Base-by-base conservation (phyloP, 2,797 vertebrate species). In the Aulostomus chinensis region DNA sequence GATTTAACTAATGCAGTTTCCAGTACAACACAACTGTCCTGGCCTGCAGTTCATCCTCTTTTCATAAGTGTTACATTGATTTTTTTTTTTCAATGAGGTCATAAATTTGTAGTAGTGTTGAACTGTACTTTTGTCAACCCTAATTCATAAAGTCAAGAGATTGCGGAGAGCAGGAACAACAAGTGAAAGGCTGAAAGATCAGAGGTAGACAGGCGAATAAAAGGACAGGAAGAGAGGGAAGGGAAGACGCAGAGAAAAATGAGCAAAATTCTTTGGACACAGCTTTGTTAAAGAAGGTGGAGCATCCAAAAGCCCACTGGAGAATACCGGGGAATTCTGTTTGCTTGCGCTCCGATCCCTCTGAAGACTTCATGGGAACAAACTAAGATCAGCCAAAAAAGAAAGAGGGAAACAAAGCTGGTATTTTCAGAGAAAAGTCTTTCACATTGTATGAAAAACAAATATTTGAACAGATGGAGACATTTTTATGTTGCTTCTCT, bases 381-480 rank as follows among this genome's bases (percentile, higher is more conserved):
- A 50, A 68, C 60, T 61, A 68, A 57, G 73, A 71, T 52, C 61
- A 9, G 10, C 30, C 25, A 18, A 45, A 50, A 25, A 49, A 46
- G 64, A 56, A 33, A 40, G 33, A 24, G 22, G 51, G 43, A 33
- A 40, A 66, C 58, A 54, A 76, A 78, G 65, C 28, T 29, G 66
- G 74, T 64, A 79, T 83, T 63, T 80, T 60, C 61, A 24, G 70
- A 54, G 74, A 72, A 73, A 83, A 74, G 61, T 76, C 68, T 81
- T 88, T 81, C 70, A 47, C 61, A 58, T 64, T 61, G 71, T 85
- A 83, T 45, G 58, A 79, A 88, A 83, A 86, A 78, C 78, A 86
- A 90, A 91, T 91, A 88, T 89, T 91, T 87, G 71, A 88, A 88
- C 89, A 91, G 88, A 89, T 90, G 88, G 86, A 48, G 67, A 73